Evolutionary conservation across 1,140 invertebrate genomes (phyloP), one percentile per base, ranked within the genome.

Genomic region (Drosophila virilis): DNA sequence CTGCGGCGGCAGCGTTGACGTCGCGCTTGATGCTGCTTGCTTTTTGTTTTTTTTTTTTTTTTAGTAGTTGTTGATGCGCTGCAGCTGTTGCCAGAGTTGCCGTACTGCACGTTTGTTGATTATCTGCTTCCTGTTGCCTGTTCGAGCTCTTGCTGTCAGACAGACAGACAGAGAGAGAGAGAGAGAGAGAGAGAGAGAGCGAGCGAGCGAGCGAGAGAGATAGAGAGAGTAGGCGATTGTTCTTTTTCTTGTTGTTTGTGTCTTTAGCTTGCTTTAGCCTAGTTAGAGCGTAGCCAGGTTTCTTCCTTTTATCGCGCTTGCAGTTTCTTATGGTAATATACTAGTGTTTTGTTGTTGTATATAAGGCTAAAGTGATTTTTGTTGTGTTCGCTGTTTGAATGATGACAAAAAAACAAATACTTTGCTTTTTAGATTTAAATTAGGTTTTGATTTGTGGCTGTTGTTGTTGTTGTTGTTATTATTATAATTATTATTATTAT

Each of bases 351-450:
- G 13, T 64, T 58, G 37, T 78, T 86, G 79, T 86, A 88, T 86
- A 86, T 86, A 86, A 86, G 82, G 82, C 82, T 88, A 51, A 71
- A 71, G 82, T 86, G 82, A 83, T 76, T 86, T 48, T 75, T 68
- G 40, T 77, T 67, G 64, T 71, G 33, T 38, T 58, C 13, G 43
- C 33, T 38, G 51, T 73, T 42, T 45, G 38, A 28, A 42, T 72
- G 22, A 67, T 70, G 52, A 68, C 73, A 66, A 72, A 75, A 22
- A 85, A 59, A 43, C 69, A 68, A 86, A 86, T 81, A 76, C 67
- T 81, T 74, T 68, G 42, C 55, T 68, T 45, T 65, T 62, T 64
- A 43, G 51, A 42, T 70, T 77, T 61, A 46, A 64, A 52, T 81
- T 65, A 68, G 48, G 8, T 52, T 70, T 66, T 59, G 51, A 80